Conservation (phyloP, 2,797 vertebrate species). For the Gambusia yucatana region DNA sequence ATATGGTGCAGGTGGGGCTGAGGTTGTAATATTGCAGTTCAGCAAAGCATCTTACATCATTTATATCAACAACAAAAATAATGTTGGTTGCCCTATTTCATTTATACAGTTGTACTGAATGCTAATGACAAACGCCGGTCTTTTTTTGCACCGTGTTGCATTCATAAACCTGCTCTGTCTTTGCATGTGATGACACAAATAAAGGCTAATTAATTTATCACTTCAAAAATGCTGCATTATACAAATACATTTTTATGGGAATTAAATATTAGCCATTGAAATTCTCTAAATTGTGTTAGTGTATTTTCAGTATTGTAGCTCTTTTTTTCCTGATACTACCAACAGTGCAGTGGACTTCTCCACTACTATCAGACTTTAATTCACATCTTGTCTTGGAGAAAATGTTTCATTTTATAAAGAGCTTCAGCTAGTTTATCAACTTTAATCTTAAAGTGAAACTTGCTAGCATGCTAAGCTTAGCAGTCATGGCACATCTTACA, state of each 20-base stretch:
- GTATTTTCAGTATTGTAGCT: not conserved
- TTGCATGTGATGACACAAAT: conserved; percentile 7
- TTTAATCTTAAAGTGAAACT: too few species aligned
- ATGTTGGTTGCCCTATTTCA: conserved; percentile 7
- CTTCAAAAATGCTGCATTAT: not conserved
- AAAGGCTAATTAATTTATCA: conserved; percentile 18
- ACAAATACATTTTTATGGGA: not conserved
- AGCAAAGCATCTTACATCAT: conserved; percentile 15
- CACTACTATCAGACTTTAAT: too few species aligned
- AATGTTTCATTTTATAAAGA: too few species aligned
- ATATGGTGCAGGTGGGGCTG: conserved; percentile 4
- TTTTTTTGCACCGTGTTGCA: conserved; percentile 5
- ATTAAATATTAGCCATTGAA: not conserved
- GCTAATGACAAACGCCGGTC: conserved; percentile 19
- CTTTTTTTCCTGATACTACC: not conserved
- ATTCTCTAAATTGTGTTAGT: not conserved
- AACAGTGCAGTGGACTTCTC: not conserved
- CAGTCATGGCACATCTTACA: too few species aligned
- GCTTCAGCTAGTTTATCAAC: too few species aligned
- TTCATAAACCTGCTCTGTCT: conserved; percentile 11
- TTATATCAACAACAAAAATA: conserved; percentile 9
- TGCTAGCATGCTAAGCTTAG: too few species aligned
- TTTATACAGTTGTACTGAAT: conserved; percentile 5
- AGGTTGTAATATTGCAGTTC: conserved; percentile 13
- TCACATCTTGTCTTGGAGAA: too few species aligned